phyloP scores from a whole-genome alignment of 2,888 invertebrate genomes.

The Drosophila quinaria region DNA sequence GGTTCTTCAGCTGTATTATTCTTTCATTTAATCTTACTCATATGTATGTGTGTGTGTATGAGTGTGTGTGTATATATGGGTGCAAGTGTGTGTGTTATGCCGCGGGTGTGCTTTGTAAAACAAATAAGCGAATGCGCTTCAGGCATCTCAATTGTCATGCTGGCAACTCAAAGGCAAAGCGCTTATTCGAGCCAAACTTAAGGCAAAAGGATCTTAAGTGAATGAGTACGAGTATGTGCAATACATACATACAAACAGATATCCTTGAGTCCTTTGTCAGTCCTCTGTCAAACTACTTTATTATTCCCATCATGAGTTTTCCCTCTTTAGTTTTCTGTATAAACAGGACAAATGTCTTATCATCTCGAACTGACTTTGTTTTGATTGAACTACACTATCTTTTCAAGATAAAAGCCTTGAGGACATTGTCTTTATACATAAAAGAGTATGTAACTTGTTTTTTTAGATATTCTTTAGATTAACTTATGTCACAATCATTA shows the following conservation, averaged over 20 bases:
- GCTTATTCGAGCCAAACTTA: constrained; percentile 48
- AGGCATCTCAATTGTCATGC: constrained; percentile 76
- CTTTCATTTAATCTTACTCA: constrained; percentile 75
- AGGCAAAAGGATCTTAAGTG: constrained; percentile 27
- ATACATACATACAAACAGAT: constrained; percentile 3
- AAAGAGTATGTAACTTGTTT: background rate
- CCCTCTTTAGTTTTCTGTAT: constrained; percentile 4
- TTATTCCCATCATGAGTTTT: constrained; percentile 31
- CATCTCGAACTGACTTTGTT: constrained; percentile 6
- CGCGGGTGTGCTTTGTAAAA: constrained; percentile 78
- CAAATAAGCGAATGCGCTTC: constrained; percentile 73
- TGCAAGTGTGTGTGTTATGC: constrained; percentile 40
- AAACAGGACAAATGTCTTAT: constrained; percentile 11
- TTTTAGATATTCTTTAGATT: background rate
- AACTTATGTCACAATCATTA: background rate
- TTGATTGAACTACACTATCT: constrained; percentile 7
- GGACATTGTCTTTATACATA: background rate
- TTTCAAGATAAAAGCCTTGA: constrained; percentile 20
- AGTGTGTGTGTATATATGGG: constrained; percentile 16
- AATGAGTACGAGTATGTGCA: constrained; percentile 4
- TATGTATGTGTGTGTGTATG: constrained; percentile 32
- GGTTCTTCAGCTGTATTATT: constrained; percentile 80
- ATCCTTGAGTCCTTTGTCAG: constrained; percentile 21
- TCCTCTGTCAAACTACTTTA: constrained; percentile 25
- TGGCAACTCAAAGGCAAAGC: constrained; percentile 50